These are phyloP conservation scores for Branchinecta sandiegonensis DNA, from an alignment of 2,888 invertebrate species.

Conservation along the genomic window DNA sequence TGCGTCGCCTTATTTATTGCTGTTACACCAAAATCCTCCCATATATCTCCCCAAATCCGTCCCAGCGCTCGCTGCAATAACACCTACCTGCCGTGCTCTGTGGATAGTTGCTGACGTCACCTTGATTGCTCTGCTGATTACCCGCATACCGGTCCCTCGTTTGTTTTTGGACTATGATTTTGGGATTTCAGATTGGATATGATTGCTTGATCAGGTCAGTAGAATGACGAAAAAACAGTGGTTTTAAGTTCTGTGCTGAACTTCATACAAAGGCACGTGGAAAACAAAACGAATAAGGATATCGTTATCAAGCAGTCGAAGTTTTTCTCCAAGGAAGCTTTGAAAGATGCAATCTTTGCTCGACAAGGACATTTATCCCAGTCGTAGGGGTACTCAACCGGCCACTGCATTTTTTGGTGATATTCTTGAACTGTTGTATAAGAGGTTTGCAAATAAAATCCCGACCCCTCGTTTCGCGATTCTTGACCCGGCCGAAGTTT, in stretches of 20 bases:
- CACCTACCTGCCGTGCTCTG: no score
- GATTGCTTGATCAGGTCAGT: background rate
- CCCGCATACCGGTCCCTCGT: no score
- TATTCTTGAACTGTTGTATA: background rate
- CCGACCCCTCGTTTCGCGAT: conserved; percentile 6
- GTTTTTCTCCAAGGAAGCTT: background rate
- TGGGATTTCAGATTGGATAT: background rate
- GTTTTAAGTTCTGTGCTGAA: background rate
- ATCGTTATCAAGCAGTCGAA: conserved; percentile 5
- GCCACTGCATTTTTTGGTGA: conserved; percentile 1
- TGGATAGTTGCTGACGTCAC: no score
- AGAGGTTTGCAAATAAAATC: no score
- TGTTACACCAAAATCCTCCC: no score
- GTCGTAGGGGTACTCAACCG: background rate
- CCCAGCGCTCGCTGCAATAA: no score
- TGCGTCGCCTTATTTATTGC: no score
- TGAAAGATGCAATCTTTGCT: background rate
- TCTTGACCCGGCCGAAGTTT: background rate
- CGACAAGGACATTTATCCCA: background rate
- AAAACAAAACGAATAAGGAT: background rate
- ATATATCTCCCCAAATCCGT: no score
- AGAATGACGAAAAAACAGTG: background rate
- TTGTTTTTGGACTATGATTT: no score
- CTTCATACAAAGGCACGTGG: conserved; percentile 1
- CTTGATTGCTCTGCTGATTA: no score